phyloP scores from a whole-genome alignment of 2,113 vertebrate species.

The Rhombomys opimus region DNA sequence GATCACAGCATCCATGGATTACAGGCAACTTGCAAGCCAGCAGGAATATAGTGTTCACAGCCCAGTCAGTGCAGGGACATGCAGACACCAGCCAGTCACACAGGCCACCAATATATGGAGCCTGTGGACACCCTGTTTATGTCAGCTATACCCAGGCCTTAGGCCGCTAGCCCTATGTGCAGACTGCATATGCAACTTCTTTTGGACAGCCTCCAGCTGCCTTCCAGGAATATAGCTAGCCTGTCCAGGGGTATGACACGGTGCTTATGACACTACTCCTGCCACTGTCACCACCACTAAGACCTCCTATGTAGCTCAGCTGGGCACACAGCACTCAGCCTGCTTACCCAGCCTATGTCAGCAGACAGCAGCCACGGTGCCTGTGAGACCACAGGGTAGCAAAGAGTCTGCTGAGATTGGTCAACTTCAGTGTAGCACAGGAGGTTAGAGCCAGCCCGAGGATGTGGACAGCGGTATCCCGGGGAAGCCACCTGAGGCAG shows the following conservation, averaged over 20 bases:
- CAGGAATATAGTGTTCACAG: neutral
- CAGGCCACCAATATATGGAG: neutral
- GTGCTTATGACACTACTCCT: constrained; percentile 91
- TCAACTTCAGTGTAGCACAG: neutral
- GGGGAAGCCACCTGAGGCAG: neutral
- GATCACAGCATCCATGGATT: neutral
- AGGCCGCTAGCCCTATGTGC: neutral
- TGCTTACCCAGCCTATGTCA: constrained; percentile 92
- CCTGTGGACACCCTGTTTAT: no score
- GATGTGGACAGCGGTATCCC: neutral
- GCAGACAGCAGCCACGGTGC: constrained; percentile 89
- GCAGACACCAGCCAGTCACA: neutral
- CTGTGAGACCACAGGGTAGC: constrained; percentile 83
- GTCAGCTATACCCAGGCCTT: neutral
- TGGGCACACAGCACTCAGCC: constrained; percentile 93
- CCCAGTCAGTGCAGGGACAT: neutral
- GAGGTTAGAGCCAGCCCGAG: neutral
- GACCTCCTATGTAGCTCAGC: constrained; percentile 91
- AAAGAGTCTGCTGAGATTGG: neutral
- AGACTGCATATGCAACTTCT: neutral
- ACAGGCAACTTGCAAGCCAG: neutral
- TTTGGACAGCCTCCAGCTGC: constrained; percentile 85
- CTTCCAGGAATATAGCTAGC: constrained; percentile 92
- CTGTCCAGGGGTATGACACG: constrained; percentile 92
- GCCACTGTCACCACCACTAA: constrained; percentile 92